Evolutionary conservation across 2,113 vertebrate species (phyloP).

Genomic region (Turnix velox): DNA sequence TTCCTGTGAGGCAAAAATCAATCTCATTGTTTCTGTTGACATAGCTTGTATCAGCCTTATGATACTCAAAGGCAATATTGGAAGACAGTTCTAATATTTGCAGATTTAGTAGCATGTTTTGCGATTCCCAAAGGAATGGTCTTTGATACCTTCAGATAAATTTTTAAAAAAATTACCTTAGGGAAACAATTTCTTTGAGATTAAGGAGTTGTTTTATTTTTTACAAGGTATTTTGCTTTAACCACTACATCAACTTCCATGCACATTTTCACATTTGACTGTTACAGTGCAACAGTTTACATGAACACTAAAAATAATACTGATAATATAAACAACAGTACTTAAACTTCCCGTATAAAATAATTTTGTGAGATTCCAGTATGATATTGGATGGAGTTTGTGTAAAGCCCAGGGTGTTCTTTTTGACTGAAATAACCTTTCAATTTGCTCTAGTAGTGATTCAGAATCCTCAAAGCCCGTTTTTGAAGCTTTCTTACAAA

Average conservation of each 20-base stretch:
- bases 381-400: neutral
- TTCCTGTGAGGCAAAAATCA: too few relatives aligned
- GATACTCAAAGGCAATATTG: neutral
- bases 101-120: neutral
- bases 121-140: neutral
- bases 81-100: neutral
- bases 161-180: neutral
- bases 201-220: neutral
- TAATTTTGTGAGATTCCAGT: neutral
- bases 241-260: accelerated
- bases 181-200: neutral
- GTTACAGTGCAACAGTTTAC: neutral
- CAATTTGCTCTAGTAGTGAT: neutral
- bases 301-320: neutral
- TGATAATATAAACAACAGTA: neutral
- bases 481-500: neutral
- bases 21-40: neutral
- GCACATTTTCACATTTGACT: neutral
- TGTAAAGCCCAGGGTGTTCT: neutral
- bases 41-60: neutral
- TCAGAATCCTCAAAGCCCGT: neutral
- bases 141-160: neutral
- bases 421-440: neutral
- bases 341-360: neutral
- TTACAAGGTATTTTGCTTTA: neutral